Evolutionary conservation across 2,113 vertebrate genomes (phyloP).

Genomic region (Podilymbus podiceps): DNA sequence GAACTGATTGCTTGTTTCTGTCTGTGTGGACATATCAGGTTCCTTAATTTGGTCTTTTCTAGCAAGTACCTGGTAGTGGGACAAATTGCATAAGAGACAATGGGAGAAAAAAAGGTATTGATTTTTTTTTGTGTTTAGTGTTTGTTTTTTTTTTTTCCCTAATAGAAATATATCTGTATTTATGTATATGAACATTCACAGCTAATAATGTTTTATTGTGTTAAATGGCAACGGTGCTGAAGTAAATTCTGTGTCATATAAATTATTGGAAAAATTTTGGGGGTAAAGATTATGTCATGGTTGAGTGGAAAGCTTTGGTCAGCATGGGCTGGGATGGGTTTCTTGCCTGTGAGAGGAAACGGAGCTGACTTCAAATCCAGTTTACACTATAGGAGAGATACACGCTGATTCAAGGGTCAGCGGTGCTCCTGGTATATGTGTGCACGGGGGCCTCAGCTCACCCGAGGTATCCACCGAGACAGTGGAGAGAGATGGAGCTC

Average conservation of each 20-base stretch:
- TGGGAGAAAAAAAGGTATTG: not conserved
- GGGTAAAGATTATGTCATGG: not conserved
- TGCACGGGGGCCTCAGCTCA: not conserved
- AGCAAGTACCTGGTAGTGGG: not conserved
- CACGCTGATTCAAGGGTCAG: fast-evolving
- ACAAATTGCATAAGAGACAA: not conserved
- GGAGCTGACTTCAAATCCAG: not conserved
- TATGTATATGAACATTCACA: not conserved
- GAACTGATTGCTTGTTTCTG: not conserved
- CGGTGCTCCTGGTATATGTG: not conserved
- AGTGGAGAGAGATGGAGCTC: not conserved
- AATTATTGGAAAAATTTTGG: not conserved
- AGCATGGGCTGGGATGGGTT: not conserved
- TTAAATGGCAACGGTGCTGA: not conserved
- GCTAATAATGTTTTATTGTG: not conserved
- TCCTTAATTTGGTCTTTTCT: not conserved
- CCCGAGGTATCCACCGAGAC: no score
- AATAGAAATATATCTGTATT: not conserved
- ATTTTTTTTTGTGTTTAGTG: no score
- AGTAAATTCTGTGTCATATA: not conserved
- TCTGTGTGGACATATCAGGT: not conserved
- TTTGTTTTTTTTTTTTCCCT: not conserved
- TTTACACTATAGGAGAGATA: not conserved
- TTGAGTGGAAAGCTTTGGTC: not conserved
- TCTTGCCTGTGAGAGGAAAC: not conserved